Conservation (phyloP, 2,113 vertebrate genomes). For the Baryphthengus martii region DNA sequence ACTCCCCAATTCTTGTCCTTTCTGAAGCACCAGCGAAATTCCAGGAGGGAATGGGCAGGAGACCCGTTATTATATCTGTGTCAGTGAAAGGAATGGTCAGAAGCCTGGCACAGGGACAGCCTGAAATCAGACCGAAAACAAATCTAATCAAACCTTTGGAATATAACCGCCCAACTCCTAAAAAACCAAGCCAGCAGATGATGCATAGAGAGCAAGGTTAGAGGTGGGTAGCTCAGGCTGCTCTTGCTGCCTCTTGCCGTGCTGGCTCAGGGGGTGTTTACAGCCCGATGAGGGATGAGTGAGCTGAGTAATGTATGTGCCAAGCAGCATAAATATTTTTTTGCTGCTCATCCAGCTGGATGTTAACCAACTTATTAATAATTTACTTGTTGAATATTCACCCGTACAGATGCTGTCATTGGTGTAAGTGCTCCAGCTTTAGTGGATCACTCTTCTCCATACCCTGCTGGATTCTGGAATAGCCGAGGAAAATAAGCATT, state of each 20-base stretch:
- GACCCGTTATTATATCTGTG: background rate
- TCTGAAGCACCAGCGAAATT: constrained; percentile 15
- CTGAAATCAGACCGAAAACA: constrained; percentile 24
- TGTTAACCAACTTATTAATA: constrained; percentile 56
- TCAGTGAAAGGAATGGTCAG: background rate
- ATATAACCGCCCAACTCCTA: background rate
- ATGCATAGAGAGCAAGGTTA: background rate
- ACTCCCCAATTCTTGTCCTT: background rate
- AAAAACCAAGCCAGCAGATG: background rate
- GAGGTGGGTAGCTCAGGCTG: background rate
- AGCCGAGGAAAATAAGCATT: background rate
- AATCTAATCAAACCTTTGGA: constrained; percentile 20
- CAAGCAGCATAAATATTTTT: constrained; percentile 31
- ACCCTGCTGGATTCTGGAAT: background rate
- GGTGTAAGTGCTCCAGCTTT: constrained; percentile 19
- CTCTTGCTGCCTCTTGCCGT: background rate
- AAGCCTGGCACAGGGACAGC: background rate
- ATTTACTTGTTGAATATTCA: constrained; percentile 52
- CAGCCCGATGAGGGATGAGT: background rate
- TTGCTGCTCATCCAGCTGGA: constrained; percentile 52
- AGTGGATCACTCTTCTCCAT: constrained; percentile 14
- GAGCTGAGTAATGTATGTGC: constrained; percentile 16
- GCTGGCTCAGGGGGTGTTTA: constrained; percentile 4
- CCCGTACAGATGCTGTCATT: constrained; percentile 34
- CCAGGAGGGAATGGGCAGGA: background rate